Conservation (phyloP, 2,797 vertebrate genomes). For the Brotula barbata region DNA sequence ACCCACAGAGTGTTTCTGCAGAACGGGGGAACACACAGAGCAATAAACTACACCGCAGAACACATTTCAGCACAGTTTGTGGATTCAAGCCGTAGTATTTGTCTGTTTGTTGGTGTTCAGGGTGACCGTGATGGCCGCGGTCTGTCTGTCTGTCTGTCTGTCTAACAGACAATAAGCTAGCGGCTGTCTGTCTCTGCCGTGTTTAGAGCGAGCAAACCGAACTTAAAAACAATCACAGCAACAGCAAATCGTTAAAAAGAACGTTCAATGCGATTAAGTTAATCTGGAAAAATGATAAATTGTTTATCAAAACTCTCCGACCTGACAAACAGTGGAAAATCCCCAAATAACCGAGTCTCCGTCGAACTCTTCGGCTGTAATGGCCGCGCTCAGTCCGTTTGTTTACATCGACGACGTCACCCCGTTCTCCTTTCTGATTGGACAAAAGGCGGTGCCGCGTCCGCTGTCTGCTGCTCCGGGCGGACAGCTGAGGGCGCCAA, state of each 20-base stretch:
- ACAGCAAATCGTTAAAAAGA: fast-evolving
- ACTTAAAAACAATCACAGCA: neutral
- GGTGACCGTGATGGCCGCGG: constrained; percentile 30
- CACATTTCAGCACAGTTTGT: neutral
- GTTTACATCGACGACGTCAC: constrained; percentile 68
- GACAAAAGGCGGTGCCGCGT: constrained; percentile 12
- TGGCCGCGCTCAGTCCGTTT: constrained; percentile 68
- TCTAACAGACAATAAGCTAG: constrained; percentile 15
- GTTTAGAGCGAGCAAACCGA: neutral
- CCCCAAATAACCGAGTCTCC: constrained; percentile 10
- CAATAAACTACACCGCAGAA: neutral
- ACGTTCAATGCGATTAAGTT: fast-evolving
- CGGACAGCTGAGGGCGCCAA: no score
- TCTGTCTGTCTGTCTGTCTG: no score
- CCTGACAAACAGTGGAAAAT: neutral
- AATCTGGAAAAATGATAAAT: fast-evolving
- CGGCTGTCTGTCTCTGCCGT: neutral
- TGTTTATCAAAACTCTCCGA: neutral
- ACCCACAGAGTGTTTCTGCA: no score
- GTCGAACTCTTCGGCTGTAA: constrained; percentile 43
- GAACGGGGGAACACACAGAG: no score
- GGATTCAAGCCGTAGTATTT: neutral
- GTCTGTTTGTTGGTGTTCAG: neutral
- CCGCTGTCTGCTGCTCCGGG: neutral
- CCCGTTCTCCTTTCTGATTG: constrained; percentile 40